phyloP scores from a whole-genome alignment of 30 jellyfish, hydroid and myxozoan genomes.

The Catostylus mosaicus region DNA sequence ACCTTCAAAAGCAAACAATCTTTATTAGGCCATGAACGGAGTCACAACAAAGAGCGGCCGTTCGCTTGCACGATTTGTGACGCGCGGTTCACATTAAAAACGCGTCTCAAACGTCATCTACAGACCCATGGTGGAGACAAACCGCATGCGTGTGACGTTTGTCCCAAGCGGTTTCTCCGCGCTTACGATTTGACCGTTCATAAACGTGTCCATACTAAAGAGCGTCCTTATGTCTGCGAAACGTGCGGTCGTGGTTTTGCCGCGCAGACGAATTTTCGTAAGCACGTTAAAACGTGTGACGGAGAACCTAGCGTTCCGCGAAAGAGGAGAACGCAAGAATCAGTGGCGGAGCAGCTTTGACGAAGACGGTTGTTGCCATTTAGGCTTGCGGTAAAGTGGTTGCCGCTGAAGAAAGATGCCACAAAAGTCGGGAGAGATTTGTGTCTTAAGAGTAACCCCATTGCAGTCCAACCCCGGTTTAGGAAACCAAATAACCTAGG shows the following conservation, averaged over 20 bases:
- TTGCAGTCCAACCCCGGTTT: too few relatives aligned
- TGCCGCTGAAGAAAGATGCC: too few relatives aligned
- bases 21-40: slow-evolving; percentile 17
- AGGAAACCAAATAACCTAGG: too few relatives aligned
- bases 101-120: slow-evolving; percentile 17
- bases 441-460: too few relatives aligned
- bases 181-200: slow-evolving; percentile 28
- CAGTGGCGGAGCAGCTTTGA: too few relatives aligned
- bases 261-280: slow-evolving; percentile 28
- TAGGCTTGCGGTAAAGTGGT: too few relatives aligned
- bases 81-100: slow-evolving; percentile 24
- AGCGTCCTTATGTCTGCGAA: slow-evolving; percentile 27
- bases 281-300: slow-evolving; percentile 13
- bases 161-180: slow-evolving; percentile 36
- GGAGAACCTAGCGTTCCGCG: slow-evolving; percentile 1
- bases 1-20: slow-evolving; percentile 4
- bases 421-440: too few relatives aligned
- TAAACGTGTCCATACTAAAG: slow-evolving; percentile 30
- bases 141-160: slow-evolving; percentile 45
- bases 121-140: slow-evolving; percentile 23
- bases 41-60: slow-evolving; percentile 20
- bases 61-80: slow-evolving; percentile 25
- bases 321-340: neutral
- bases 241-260: slow-evolving; percentile 36
- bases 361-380: too few relatives aligned